These are phyloP conservation scores for Peromyscus eremicus DNA, from an alignment of 2,797 vertebrate species.

Conservation along the genomic window DNA sequence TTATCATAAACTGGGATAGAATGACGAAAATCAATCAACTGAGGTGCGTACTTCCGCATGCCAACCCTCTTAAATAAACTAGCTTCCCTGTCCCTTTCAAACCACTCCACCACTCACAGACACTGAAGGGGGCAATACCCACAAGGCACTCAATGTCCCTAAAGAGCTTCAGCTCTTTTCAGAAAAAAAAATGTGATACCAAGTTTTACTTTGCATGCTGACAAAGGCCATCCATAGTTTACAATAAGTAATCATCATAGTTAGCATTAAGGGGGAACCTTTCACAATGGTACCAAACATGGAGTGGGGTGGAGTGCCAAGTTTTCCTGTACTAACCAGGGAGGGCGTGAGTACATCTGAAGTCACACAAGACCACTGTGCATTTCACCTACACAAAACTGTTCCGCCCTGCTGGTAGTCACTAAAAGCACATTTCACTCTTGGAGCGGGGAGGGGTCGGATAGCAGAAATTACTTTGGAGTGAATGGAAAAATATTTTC, in stretches of 20 bases:
- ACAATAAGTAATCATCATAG: background rate
- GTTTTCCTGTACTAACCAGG: background rate
- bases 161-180: background rate
- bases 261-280: background rate
- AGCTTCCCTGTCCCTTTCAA: background rate
- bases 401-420: background rate
- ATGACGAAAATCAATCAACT: background rate
- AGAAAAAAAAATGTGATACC: background rate
- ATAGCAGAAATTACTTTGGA: conserved; percentile 12
- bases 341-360: background rate
- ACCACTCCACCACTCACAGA: background rate
- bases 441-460: too few relatives aligned
- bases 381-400: background rate
- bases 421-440: background rate
- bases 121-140: background rate
- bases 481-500: conserved; percentile 35
- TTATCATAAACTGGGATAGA: background rate
- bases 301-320: background rate
- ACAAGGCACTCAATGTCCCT: background rate
- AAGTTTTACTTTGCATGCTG: background rate
- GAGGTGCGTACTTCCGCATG: background rate
- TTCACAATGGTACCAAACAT: background rate
- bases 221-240: background rate
- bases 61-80: background rate
- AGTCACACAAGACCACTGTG: background rate